Evolutionary conservation across 2,113 vertebrate species (phyloP), one percentile per base, ranked within the genome.

Genomic region (Catagonus wagneri): DNA sequence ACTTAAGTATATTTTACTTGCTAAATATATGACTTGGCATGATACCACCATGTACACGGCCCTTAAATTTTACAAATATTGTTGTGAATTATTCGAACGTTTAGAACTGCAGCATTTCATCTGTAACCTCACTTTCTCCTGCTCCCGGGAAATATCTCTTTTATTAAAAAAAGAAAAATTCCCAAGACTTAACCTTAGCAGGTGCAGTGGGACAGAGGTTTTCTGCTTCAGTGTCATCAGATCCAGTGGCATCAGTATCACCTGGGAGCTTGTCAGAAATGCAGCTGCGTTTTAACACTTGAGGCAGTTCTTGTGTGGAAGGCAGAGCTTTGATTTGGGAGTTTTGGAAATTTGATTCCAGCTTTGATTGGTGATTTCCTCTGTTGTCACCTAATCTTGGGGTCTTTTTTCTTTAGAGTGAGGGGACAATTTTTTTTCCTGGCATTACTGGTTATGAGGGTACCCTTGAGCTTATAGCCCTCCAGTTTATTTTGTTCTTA

Each of bases 221-320:
- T 86, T 36, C 50, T 84, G 4, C 23, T 68, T 19, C 11, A 34
- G 9, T 23, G 50, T 81, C 17, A 65, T 63, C 32, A 54, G 87
- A 65, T 2, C 3, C 23, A 1, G 13, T 0, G 0, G 58, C 60
- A 1, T 54, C 3, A 5, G n/a, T 25, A 1, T 34, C 22, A 4
- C 74, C 19, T 4, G 23, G 17, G 66, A 90, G 52, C 54, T 23
- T 34, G 9, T 92, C n/a, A 19, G 22, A 72, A 93, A 39, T 8
- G 58, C 25, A 68, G 58, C 3, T 27, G 11, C 34, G 1, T 7
- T 7, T 29, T 86, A 11, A 50, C 68, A 68, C 79, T 95, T 2
- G 1, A 56, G 27, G 68, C 90, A 22, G 27, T 79, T 66, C 9
- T 54, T 81, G 54, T 61, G 25, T 56, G 17, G 34, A 58, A 32